Evolutionary conservation across 2,113 vertebrate genomes (phyloP).

Genomic region (Sturnira hondurensis): DNA sequence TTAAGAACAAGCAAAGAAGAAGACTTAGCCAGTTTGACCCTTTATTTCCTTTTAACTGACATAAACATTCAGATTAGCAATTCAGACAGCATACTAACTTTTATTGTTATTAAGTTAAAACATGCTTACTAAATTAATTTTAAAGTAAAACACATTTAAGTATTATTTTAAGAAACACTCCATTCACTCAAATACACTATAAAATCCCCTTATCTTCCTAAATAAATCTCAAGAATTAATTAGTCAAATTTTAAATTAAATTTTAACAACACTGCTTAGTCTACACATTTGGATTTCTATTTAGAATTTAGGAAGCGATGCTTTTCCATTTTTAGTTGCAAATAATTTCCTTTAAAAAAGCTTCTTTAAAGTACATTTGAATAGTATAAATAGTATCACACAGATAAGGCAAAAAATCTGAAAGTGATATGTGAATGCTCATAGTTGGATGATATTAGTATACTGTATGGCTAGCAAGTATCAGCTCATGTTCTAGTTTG

Average conservation of each 20-base stretch:
- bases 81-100: background rate
- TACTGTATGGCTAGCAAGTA: background rate
- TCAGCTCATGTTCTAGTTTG: constrained; percentile 27
- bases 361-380: background rate
- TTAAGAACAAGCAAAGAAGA: background rate
- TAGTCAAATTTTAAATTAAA: constrained; percentile 35
- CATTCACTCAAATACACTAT: constrained; percentile 1
- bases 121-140: background rate
- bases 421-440: background rate
- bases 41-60: background rate
- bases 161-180: constrained; percentile 19
- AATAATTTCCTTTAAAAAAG: constrained; percentile 1
- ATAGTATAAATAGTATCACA: background rate
- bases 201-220: background rate
- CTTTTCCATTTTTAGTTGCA: constrained; percentile 23
- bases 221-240: constrained; percentile 14
- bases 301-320: background rate
- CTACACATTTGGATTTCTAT: constrained; percentile 21
- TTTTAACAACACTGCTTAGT: background rate
- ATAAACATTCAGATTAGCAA: constrained; percentile 22
- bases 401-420: background rate
- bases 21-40: background rate
- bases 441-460: background rate
- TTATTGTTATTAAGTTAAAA: background rate
- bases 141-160: background rate